Percentiles rank a stretch among this genome's conserved stretches.
phyloP scores from a whole-genome alignment of 2,888 invertebrate genomes.

The Rotaria socialis region DNA sequence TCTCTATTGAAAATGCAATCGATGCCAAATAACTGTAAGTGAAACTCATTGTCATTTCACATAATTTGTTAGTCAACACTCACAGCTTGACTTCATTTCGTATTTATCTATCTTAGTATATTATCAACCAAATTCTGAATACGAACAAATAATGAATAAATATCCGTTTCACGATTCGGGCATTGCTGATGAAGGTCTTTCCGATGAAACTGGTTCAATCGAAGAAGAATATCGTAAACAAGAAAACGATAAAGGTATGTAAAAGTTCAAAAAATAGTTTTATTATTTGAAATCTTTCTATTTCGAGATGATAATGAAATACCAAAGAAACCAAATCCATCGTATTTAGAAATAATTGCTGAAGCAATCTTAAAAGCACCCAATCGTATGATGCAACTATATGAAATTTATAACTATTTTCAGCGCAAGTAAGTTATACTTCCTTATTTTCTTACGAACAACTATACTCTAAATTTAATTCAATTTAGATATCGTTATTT shows the following conservation, averaged over 20 bases:
- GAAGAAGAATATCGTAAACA: background rate
- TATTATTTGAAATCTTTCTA: background rate
- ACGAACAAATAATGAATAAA: background rate
- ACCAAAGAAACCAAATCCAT: conserved; percentile 40
- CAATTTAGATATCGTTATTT: conserved; percentile 39
- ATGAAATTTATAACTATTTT: conserved; percentile 45
- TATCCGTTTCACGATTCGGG: background rate
- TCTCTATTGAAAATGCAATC: background rate
- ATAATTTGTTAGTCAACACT: background rate
- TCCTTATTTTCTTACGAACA: too few species aligned
- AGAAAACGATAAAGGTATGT: background rate
- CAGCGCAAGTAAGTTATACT: conserved; percentile 37
- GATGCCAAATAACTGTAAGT: background rate
- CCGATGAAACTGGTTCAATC: background rate
- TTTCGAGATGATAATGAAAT: background rate
- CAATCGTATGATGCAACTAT: conserved; percentile 43
- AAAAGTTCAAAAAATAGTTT: background rate
- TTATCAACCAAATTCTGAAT: background rate
- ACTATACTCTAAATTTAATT: too few species aligned
- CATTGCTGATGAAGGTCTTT: conserved; percentile 11
- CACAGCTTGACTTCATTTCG: background rate
- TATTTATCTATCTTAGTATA: background rate
- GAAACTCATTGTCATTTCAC: too few species aligned
- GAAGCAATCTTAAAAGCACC: conserved; percentile 44
- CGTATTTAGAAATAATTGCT: conserved; percentile 45